phyloP scores from a whole-genome alignment of 92 coral and sea anemone species.

The Zoanthus sansibaricus region DNA sequence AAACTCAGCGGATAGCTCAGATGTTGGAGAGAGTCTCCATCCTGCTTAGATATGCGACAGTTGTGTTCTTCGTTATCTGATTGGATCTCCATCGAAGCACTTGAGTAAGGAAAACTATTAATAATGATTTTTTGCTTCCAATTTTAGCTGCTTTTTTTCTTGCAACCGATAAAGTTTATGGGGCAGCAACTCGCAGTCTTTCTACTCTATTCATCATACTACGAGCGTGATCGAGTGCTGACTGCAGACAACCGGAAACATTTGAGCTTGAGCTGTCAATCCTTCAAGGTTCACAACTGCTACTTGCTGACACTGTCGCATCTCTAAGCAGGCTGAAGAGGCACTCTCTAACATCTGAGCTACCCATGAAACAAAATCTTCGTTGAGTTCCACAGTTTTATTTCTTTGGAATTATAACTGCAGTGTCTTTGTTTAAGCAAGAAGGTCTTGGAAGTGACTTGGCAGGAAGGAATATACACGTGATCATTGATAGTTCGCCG shows the following conservation, averaged over 20 bases:
- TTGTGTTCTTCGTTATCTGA: constrained; percentile 30
- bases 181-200: constrained; percentile 56
- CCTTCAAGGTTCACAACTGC: constrained; percentile 7
- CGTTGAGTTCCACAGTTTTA: not conserved
- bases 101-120: constrained; percentile 48
- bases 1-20: no score
- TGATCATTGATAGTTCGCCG: constrained; percentile 8
- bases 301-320: constrained; percentile 13
- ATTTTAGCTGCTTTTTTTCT: not conserved
- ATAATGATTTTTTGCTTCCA: constrained; percentile 56
- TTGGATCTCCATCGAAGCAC: not conserved
- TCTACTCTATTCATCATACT: constrained; percentile 3
- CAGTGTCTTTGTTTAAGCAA: constrained; percentile 1
- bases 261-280: not conserved
- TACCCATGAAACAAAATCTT: not conserved
- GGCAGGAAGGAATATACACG: constrained; percentile 17
- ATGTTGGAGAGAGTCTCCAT: no score
- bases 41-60: no score
- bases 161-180: constrained; percentile 8
- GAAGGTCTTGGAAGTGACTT: constrained; percentile 4
- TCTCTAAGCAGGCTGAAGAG: constrained; percentile 14
- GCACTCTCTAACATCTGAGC: constrained; percentile 11
- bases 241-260: constrained; percentile 14
- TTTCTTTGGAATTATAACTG: not conserved
- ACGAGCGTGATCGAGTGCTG: not conserved